Conservation (phyloP, 2,113 vertebrate species). For the Choloepus hoffmanni region DNA sequence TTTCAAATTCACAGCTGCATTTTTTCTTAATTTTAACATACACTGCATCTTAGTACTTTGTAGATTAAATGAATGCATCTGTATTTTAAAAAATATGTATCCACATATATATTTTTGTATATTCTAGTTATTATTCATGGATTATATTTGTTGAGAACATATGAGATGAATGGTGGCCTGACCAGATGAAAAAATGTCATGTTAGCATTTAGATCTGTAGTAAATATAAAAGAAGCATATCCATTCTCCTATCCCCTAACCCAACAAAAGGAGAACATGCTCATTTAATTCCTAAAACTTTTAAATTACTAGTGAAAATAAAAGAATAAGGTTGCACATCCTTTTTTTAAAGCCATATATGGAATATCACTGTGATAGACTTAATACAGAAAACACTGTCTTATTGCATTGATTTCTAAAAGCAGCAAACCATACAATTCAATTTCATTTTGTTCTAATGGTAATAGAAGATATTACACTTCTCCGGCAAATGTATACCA, state of each 20-base stretch:
- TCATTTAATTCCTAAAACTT: background rate
- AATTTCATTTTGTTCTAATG: constrained; percentile 57
- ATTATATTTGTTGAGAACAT: background rate
- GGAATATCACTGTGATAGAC: background rate
- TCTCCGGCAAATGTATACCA: background rate
- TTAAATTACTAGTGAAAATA: constrained; percentile 20
- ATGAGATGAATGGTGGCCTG: background rate
- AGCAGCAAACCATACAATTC: constrained; percentile 17
- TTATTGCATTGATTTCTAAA: constrained; percentile 46
- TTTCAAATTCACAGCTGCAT: background rate
- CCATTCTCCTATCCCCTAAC: background rate
- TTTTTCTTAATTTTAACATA: background rate
- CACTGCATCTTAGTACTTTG: background rate
- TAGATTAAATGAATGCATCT: background rate
- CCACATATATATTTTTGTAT: background rate
- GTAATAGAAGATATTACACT: constrained; percentile 42
- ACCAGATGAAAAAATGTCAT: background rate
- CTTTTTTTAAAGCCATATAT: background rate
- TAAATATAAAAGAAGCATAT: background rate
- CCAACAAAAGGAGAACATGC: background rate
- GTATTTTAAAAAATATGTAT: no score
- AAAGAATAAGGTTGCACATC: background rate
- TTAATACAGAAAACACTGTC: background rate
- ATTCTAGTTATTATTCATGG: background rate
- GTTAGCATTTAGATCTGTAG: background rate